Evolutionary conservation across 2,888 invertebrate genomes (phyloP), one percentile per base, ranked within the genome.

Genomic region (Cylindroiulus punctatus): DNA sequence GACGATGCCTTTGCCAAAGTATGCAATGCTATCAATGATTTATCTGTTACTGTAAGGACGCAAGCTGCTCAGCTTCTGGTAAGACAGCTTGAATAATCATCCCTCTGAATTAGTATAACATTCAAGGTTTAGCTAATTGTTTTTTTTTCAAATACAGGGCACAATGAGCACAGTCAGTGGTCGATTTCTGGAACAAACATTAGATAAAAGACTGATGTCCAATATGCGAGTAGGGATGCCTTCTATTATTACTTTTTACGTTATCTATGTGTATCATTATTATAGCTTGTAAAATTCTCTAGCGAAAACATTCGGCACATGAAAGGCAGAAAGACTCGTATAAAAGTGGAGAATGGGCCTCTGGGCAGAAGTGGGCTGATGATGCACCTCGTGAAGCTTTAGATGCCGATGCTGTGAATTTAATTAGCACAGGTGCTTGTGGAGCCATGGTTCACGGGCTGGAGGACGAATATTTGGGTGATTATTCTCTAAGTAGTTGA

Each of bases 371-470:
- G 88, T 97, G 97, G 93, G 94, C 94, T 44, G 95, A 97, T 90
- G 96, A 96, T 91, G 94, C 94, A 0, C 96, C 96, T 0, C 93
- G 94, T 88, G 96, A 96, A 90, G 91, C 93, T 40, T 90, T 95
- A 17, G 94, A 96, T 91, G 95, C 95, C 87, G 94, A 95, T 22
- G 93, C 93, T 86, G 93, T 96, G 22, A 95, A 93, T 85, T 92
- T 98, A 88, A 96, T 98, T 92, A 95, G 95, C 32, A 96, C 96
- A 88, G 98, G 98, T 0, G 97, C 99, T 0, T 99, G 98, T 91
- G 99, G 99, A 0, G 99, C 99, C 85, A 96, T 99, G 91, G 98
- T 99, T 88, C 98, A 99, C 91, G 99, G 98, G 0, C 93, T 99
- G 52, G 99, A 99, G 92, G 99, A 99, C 92, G 99, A 99, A 92